A percentile compares a stretch with the other conserved stretches of the same genome.
Conservation (phyloP, 2,797 vertebrate genomes). For the Sparus aurata region DNA sequence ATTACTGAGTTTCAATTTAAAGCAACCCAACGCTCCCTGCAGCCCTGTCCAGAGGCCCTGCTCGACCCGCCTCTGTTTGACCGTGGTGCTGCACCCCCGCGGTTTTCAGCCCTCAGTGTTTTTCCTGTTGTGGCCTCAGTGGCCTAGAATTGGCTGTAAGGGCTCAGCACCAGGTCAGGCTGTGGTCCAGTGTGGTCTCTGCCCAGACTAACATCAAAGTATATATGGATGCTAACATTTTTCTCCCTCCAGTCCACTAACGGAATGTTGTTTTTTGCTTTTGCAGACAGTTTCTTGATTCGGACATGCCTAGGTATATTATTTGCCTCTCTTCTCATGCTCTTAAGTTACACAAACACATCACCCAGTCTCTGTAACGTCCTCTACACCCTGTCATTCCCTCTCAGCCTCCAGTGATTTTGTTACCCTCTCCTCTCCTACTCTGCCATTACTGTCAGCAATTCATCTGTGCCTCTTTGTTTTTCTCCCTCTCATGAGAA, state of each 20-base stretch:
- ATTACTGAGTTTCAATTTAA: conserved; percentile 41
- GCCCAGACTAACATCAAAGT: conserved; percentile 65
- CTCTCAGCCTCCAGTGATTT: conserved; percentile 28
- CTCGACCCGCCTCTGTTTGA: conserved; percentile 35
- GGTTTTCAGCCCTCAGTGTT: conserved; percentile 15
- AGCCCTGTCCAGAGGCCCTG: conserved; percentile 50
- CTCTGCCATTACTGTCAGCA: conserved; percentile 54
- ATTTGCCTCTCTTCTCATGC: conserved; percentile 81
- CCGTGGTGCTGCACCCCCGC: conserved; percentile 14
- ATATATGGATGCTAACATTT: conserved; percentile 78
- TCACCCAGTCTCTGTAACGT: conserved; percentile 51
- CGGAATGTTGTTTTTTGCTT: conserved; percentile 96
- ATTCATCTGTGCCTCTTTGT: conserved; percentile 46
- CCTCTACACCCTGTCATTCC: conserved; percentile 41
- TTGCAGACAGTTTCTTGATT: conserved; percentile 99
- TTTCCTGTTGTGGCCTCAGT: conserved; percentile 12
- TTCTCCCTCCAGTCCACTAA: conserved; percentile 90
- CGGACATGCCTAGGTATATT: conserved; percentile 99
- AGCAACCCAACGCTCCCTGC: conserved; percentile 26
- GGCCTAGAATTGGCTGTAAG: conserved; percentile 16
- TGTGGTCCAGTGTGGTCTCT: conserved; percentile 54
- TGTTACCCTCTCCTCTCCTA: conserved; percentile 18
- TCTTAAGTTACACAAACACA: conserved; percentile 58
- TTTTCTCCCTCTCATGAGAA: conserved; percentile 32
- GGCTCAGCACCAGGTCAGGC: conserved; percentile 40